A percentile compares a stretch with the other conserved stretches of the same genome.
phyloP scores from a whole-genome alignment of 2,113 vertebrate genomes.

The Antechinus flavipes region DNA sequence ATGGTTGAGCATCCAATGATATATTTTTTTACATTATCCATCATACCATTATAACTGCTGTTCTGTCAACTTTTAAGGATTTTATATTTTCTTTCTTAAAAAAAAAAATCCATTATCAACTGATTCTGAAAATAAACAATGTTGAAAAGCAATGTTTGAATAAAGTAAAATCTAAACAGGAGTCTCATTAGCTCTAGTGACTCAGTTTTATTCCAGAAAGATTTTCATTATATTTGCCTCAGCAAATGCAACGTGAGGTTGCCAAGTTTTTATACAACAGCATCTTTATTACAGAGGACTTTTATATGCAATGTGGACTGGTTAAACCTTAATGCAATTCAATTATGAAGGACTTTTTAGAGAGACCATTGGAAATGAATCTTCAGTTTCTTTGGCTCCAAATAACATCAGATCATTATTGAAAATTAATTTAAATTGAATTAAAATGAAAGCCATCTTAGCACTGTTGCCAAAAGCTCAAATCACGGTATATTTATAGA shows the following conservation, averaged over 20 bases:
- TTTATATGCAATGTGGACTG: constrained; percentile 62
- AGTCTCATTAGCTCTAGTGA: constrained; percentile 74
- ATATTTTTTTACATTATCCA: constrained; percentile 69
- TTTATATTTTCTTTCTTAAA: constrained; percentile 62
- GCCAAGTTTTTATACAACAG: constrained; percentile 78
- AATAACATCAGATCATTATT: constrained; percentile 67
- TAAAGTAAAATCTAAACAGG: constrained; percentile 69
- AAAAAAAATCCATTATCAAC: neutral
- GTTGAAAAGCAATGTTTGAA: neutral
- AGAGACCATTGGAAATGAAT: constrained; percentile 65
- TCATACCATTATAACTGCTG: constrained; percentile 61
- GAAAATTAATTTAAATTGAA: constrained; percentile 78
- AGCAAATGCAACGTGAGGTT: constrained; percentile 57
- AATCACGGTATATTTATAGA: constrained; percentile 49
- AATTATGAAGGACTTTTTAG: constrained; percentile 66
- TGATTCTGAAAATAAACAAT: neutral
- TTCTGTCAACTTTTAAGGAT: constrained; percentile 63
- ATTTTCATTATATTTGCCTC: constrained; percentile 69
- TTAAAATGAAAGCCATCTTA: constrained; percentile 68
- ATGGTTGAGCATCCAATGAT: constrained; percentile 57
- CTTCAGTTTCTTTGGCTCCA: constrained; percentile 62
- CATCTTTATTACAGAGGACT: constrained; percentile 71
- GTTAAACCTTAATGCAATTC: constrained; percentile 73
- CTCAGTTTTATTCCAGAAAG: constrained; percentile 75
- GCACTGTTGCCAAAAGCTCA: constrained; percentile 53